These are phyloP conservation scores for Molorchus minor DNA, from an alignment of 2,888 invertebrate genomes.

Conservation along the genomic window DNA sequence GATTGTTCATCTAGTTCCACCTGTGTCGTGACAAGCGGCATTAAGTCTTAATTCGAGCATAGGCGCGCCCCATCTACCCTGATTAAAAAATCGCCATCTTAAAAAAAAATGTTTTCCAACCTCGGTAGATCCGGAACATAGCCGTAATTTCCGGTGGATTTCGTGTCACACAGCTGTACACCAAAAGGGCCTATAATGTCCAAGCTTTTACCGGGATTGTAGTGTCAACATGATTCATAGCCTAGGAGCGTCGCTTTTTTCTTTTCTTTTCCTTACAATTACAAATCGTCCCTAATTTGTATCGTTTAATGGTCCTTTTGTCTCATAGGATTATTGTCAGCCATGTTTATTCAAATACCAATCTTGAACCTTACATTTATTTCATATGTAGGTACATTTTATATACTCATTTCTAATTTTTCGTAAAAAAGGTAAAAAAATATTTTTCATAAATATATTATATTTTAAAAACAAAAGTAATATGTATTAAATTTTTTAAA, in stretches of 20 bases:
- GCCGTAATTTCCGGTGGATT: conserved; percentile 59
- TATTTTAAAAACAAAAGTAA: too few relatives aligned
- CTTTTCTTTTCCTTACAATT: conserved; percentile 38
- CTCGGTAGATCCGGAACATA: conserved; percentile 55
- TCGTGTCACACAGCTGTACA: conserved; percentile 59
- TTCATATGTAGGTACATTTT: too few relatives aligned
- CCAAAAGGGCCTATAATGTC: conserved; percentile 50
- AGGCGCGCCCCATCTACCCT: conserved; percentile 61
- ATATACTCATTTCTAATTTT: too few relatives aligned
- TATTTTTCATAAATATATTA: too few relatives aligned
- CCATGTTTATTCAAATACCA: too few relatives aligned
- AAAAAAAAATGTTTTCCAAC: conserved; percentile 59
- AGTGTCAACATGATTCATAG: conserved; percentile 59
- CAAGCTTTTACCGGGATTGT: conserved; percentile 60
- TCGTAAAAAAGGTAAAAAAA: too few relatives aligned
- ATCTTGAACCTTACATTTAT: too few relatives aligned
- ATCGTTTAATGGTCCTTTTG: conserved; percentile 34
- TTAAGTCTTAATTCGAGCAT: conserved; percentile 57
- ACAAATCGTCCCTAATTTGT: conserved; percentile 36
- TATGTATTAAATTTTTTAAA: too few relatives aligned
- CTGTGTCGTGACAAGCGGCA: conserved; percentile 59
- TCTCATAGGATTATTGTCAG: too few relatives aligned
- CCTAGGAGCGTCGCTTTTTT: conserved; percentile 42
- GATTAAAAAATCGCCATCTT: conserved; percentile 61
- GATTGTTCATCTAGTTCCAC: conserved; percentile 52